These are phyloP conservation scores for Xestia c-nigrum DNA, from an alignment of 2,888 invertebrate species.

Conservation along the genomic window DNA sequence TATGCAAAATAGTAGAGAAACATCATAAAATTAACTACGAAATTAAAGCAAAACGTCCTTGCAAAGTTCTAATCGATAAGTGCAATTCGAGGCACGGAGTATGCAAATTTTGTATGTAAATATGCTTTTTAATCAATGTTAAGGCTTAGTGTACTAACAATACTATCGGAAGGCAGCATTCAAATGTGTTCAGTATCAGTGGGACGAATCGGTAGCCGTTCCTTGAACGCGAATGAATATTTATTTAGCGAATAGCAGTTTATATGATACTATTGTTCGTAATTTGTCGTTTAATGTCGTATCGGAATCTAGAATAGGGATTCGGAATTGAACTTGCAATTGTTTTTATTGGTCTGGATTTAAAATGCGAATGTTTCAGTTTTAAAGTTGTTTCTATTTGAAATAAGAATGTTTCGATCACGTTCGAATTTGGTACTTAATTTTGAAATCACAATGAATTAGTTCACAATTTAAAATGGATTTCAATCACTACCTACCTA, in stretches of 20 bases:
- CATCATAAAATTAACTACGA: slow-evolving; percentile 69
- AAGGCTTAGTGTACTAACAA: slow-evolving; percentile 82
- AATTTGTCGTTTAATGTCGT: slow-evolving; percentile 78
- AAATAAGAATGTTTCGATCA: slow-evolving; percentile 12
- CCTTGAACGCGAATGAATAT: slow-evolving; percentile 86
- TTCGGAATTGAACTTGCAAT: slow-evolving; percentile 52
- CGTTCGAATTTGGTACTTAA: slow-evolving; percentile 12
- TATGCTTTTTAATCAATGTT: slow-evolving; percentile 88
- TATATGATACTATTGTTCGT: slow-evolving; percentile 82
- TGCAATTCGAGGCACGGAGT: slow-evolving; percentile 86
- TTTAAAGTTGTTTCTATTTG: not conserved
- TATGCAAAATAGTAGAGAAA: slow-evolving; percentile 67
- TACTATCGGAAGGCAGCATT: slow-evolving; percentile 85
- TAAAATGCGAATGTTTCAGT: slow-evolving; percentile 16
- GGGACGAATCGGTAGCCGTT: slow-evolving; percentile 79
- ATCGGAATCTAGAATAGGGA: slow-evolving; percentile 68
- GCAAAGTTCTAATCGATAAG: slow-evolving; percentile 83
- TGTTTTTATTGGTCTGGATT: slow-evolving; percentile 53
- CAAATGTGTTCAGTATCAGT: slow-evolving; percentile 84
- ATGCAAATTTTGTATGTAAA: slow-evolving; percentile 88
- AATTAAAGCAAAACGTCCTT: slow-evolving; percentile 73
- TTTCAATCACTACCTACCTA: not conserved
- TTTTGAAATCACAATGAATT: not conserved
- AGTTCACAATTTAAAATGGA: not conserved
- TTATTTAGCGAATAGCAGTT: slow-evolving; percentile 81